These are phyloP conservation scores for Vulpes lagopus DNA, from an alignment of 2,113 vertebrate genomes.

Conservation along the genomic window DNA sequence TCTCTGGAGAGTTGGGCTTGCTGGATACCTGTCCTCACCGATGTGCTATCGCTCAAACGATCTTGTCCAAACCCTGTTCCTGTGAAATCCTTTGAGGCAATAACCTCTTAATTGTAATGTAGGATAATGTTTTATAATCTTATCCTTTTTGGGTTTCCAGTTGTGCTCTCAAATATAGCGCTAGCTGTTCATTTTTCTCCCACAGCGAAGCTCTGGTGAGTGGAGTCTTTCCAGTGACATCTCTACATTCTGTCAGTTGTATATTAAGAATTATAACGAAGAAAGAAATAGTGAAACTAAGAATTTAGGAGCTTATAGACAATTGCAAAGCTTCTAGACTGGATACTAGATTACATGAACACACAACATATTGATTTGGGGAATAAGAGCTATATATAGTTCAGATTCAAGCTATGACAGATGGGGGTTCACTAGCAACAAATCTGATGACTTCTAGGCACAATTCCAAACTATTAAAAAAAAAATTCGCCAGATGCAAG, in stretches of 20 bases:
- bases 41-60: neutral
- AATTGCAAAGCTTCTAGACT: slow-evolving; percentile 68
- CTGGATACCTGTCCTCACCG: neutral
- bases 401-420: slow-evolving; percentile 75
- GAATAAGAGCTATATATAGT: slow-evolving; percentile 80
- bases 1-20: neutral
- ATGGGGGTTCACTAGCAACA: slow-evolving; percentile 82
- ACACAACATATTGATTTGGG: slow-evolving; percentile 79
- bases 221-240: slow-evolving; percentile 63
- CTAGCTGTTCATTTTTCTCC: neutral
- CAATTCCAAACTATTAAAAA: slow-evolving; percentile 77
- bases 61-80: neutral
- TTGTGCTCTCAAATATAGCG: fast-evolving
- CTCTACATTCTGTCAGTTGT: slow-evolving; percentile 63
- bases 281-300: slow-evolving; percentile 69
- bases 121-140: neutral
- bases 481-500: slow-evolving; percentile 77
- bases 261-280: slow-evolving; percentile 77
- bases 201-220: slow-evolving; percentile 8
- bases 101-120: neutral
- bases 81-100: neutral
- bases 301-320: slow-evolving; percentile 67
- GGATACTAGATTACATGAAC: slow-evolving; percentile 75
- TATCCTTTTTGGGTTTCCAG: neutral
- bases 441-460: slow-evolving; percentile 81